These are phyloP conservation scores for Xylocampa areola DNA, from an alignment of 2,888 invertebrate species.

Conservation along the genomic window DNA sequence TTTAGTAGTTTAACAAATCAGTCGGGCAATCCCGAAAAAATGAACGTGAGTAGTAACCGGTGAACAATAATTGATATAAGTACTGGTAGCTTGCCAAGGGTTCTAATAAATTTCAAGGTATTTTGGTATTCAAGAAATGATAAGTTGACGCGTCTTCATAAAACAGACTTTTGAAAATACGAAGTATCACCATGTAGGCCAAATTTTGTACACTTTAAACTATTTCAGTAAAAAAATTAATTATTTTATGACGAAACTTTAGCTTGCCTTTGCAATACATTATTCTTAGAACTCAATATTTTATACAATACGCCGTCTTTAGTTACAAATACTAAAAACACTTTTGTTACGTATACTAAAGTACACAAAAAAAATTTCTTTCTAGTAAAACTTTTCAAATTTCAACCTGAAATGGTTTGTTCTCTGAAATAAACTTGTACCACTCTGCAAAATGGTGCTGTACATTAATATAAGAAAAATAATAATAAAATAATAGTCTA, in stretches of 20 bases:
- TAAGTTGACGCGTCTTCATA: no score
- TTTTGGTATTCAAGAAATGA: no score
- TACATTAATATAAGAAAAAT: conserved; percentile 16
- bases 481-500: conserved; percentile 31
- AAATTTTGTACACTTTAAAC: neutral
- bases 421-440: conserved; percentile 15
- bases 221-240: neutral
- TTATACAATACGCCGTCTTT: conserved; percentile 16
- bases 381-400: conserved; percentile 22
- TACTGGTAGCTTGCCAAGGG: no score
- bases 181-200: neutral
- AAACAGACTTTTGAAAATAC: no score
- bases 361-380: conserved; percentile 17
- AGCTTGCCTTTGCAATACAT: conserved; percentile 1
- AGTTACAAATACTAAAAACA: conserved; percentile 20
- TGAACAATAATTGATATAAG: no score
- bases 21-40: no score
- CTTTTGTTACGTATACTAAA: conserved; percentile 21
- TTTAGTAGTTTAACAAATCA: no score
- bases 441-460: conserved; percentile 5
- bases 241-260: conserved; percentile 1
- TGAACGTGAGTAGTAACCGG: no score
- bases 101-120: no score
- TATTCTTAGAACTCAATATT: conserved; percentile 23
- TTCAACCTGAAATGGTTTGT: conserved; percentile 26